A percentile compares a stretch with the other conserved stretches of the same genome.
Conservation (phyloP, 2,797 vertebrate species). For the Sebastes ruberrimus region DNA sequence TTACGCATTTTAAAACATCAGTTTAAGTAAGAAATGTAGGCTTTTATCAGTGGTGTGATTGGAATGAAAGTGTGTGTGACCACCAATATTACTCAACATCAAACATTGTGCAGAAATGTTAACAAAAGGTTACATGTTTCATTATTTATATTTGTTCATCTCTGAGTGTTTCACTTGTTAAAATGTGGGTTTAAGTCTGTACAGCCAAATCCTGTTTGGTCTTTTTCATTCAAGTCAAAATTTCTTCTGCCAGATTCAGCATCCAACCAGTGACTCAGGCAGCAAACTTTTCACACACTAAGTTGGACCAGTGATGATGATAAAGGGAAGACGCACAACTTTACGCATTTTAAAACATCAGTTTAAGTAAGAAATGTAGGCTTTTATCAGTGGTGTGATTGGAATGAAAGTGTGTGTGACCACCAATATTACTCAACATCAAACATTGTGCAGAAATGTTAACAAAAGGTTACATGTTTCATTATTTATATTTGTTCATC, state of each 20-base stretch:
- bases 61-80: neutral
- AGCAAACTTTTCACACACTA: too few species aligned
- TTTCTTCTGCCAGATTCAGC: neutral
- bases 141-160: neutral
- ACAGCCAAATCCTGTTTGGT: constrained; percentile 52
- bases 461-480: neutral
- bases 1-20: too few species aligned
- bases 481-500: neutral
- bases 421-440: neutral
- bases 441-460: neutral
- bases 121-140: neutral
- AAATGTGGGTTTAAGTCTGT: neutral
- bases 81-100: neutral
- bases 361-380: neutral
- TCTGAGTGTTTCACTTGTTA: neutral
- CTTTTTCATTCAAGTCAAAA: constrained; percentile 57
- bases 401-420: neutral
- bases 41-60: too few species aligned
- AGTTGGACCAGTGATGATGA: too few species aligned
- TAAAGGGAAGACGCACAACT: too few species aligned
- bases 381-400: too few species aligned
- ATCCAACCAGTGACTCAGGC: too few species aligned
- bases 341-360: too few species aligned
- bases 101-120: neutral
- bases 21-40: too few species aligned